Percentiles rank a stretch among this genome's conserved stretches.
These are phyloP conservation scores for Pteropus alecto DNA, from an alignment of 2,113 vertebrate species.

Conservation along the genomic window DNA sequence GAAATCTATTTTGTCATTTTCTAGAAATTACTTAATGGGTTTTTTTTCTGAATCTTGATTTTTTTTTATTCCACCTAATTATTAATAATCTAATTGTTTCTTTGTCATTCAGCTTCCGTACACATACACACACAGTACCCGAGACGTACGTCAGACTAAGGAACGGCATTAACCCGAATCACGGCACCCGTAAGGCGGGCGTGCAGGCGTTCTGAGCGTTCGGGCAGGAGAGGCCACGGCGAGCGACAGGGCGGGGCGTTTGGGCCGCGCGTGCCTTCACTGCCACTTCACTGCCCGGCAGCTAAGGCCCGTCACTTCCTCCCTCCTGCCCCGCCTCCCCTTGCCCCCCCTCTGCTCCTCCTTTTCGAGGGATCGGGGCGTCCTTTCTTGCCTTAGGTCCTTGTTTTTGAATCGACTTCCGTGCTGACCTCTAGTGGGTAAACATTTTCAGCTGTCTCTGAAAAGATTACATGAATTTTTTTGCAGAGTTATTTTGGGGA, in stretches of 20 bases:
- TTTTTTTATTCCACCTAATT: neutral
- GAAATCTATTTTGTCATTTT: neutral
- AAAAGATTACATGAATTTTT: neutral
- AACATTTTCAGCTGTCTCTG: neutral
- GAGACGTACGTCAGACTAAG: neutral
- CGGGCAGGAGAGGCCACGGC: no score
- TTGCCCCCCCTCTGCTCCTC: no score
- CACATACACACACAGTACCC: accelerated
- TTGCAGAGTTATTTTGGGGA: neutral
- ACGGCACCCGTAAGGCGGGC: neutral
- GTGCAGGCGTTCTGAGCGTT: no score
- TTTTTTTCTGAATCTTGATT: neutral
- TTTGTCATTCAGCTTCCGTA: neutral
- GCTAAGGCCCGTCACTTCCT: neutral
- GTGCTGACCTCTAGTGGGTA: neutral
- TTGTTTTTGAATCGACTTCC: neutral
- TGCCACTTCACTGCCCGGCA: no score
- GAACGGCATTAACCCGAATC: neutral
- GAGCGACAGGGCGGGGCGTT: no score
- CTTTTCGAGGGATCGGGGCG: neutral
- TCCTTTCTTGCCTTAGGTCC: neutral
- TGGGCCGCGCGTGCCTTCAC: no score
- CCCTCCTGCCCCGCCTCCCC: neutral
- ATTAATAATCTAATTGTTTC: neutral
- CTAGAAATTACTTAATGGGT: neutral